Conservation (phyloP, 2,113 vertebrate genomes). For the Archocentrus centrarchus region DNA sequence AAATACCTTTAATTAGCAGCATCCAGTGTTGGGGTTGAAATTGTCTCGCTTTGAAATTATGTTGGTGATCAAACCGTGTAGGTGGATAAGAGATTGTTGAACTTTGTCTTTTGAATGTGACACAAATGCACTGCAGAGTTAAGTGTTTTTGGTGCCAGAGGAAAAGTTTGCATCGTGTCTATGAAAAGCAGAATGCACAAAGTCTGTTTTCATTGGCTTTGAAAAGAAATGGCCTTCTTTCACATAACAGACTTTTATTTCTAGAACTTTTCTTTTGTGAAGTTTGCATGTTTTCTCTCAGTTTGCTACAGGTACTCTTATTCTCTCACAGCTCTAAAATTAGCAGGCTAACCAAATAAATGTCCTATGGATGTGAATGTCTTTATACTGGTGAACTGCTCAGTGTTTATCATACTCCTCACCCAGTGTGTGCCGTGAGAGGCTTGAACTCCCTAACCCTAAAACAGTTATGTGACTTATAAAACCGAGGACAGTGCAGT, state of each 20-base stretch:
- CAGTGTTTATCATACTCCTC: not conserved
- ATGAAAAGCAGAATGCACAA: not conserved
- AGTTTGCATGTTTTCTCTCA: not conserved
- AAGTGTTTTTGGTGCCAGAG: not conserved
- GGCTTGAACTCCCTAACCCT: not conserved
- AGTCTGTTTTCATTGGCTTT: not conserved
- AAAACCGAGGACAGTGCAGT: not conserved
- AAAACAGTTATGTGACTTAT: not conserved
- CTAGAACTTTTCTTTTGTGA: not conserved
- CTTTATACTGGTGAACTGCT: not conserved
- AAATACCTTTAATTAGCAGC: not conserved
- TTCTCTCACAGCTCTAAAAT: not conserved
- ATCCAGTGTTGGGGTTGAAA: not conserved
- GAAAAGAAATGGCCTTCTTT: not conserved
- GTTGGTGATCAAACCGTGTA: not conserved
- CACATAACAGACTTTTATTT: not conserved
- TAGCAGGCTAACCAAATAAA: slow-evolving; percentile 7
- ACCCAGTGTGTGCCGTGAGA: not conserved
- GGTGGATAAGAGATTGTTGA: not conserved
- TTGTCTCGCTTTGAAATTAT: not conserved
- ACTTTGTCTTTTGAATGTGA: not conserved
- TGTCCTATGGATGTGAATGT: not conserved
- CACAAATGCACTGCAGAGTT: not conserved
- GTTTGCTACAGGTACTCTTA: not conserved
- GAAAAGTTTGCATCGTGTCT: not conserved